Conservation (phyloP, 2,113 vertebrate genomes). For the Chaetura pelagica region DNA sequence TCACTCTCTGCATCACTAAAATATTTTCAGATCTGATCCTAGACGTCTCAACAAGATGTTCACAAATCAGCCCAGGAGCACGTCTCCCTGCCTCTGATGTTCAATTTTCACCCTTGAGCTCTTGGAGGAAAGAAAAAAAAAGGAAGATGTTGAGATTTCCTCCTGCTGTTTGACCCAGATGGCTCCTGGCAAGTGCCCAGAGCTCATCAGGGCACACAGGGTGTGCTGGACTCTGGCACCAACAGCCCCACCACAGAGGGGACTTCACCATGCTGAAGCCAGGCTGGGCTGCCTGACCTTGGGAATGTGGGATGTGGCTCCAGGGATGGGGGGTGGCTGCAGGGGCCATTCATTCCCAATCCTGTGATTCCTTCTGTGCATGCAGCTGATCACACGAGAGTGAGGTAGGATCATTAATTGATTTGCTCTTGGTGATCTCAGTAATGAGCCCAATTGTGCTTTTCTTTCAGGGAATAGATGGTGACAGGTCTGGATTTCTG, state of each 20-base stretch:
- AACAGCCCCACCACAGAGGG: rapidly evolving
- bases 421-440: rapidly evolving
- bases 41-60: conserved; percentile 7
- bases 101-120: conserved; percentile 25
- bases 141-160: neutral
- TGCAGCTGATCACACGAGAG: rapidly evolving
- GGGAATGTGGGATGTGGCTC: neutral
- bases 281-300: neutral
- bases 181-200: neutral
- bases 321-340: too few relatives aligned
- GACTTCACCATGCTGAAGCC: neutral
- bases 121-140: neutral
- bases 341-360: neutral
- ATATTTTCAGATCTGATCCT: conserved; percentile 3
- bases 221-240: rapidly evolving
- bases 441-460: neutral
- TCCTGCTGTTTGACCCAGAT: conserved; percentile 44
- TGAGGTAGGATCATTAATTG: rapidly evolving
- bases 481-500: rapidly evolving
- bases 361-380: rapidly evolving
- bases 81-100: neutral
- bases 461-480: neutral
- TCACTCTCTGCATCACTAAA: conserved; percentile 14
- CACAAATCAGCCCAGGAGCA: conserved; percentile 8
- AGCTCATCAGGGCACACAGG: neutral